Base-by-base conservation (phyloP, 2,113 vertebrate species). In the Tachuris rubrigastra region DNA sequence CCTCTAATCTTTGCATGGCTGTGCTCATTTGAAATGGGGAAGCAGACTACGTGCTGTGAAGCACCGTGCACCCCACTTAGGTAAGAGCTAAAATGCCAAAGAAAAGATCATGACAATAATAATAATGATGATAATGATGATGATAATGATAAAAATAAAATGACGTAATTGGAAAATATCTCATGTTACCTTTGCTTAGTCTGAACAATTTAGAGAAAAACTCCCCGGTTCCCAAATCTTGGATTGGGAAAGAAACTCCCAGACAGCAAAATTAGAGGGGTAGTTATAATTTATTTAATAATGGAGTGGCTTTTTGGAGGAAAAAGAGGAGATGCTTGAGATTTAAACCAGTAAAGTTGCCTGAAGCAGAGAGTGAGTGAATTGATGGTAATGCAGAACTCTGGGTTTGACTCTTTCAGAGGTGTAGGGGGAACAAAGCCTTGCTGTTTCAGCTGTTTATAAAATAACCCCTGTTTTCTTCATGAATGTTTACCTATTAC, bases 1-100 rank as follows among this genome's bases (percentile, higher is more conserved):
- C 41, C 60, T 97, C 95, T 98, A 78, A 96, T 98, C 93, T 97
- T 94, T 97, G 97, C 78, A 13, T 89, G 65, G 22, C 95, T 95
- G n/a, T 73, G 81, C 91, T 95, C 68, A 56, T 87, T 87, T 95
- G 88, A 96, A 86, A 93, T 35, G 90, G 20, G 87, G 91, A 93
- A 66, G 95, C 87, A 90, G 97, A 66, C 88, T 96, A 96, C 41
- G 82, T 97, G 93, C 95, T 83, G 52, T 31, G 91, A 90, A 76
- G 68, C 92, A 65, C 96, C 74, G 8, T 78, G 65, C 75, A 31
- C 73, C 85, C 86, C 1, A 0, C 55, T 95, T 88, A 97, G 95
- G 91, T 90, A 94, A 95, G 87, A 96, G 91, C 93, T 80, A 41
- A 87, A 97, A 73, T 0, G 1, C 55, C 74, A 76, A 73, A 75